Evolutionary conservation across 2,113 vertebrate genomes (phyloP).

Genomic region (Sorex fumeus): DNA sequence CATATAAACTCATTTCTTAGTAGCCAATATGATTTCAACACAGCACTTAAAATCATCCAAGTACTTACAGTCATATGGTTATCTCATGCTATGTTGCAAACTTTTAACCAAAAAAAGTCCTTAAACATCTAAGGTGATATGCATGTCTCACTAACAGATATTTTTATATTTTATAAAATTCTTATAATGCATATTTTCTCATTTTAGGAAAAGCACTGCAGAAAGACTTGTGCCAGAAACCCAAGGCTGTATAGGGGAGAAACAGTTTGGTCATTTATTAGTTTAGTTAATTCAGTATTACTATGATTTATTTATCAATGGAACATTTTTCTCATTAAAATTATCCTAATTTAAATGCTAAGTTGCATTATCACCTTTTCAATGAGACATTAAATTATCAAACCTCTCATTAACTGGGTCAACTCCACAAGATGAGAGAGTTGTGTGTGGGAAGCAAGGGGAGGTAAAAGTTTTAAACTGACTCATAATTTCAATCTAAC

Average conservation of each 20-base stretch:
- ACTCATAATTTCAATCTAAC: neutral
- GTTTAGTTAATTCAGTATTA: neutral
- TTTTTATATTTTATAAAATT: neutral
- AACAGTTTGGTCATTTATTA: neutral
- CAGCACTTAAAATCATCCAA: neutral
- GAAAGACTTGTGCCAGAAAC: neutral
- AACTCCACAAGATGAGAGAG: neutral
- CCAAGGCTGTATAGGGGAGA: neutral
- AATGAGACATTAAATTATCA: neutral
- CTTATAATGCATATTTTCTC: neutral
- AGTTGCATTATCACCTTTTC: neutral
- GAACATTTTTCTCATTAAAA: neutral
- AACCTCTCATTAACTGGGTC: neutral
- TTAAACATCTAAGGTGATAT: neutral
- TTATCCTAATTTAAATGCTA: neutral
- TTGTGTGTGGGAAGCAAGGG: neutral
- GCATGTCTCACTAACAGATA: neutral
- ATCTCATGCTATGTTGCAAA: neutral
- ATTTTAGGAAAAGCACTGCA: neutral
- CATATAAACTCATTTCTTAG: slow-evolving; percentile 1
- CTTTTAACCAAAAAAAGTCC: neutral
- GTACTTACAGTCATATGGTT: neutral
- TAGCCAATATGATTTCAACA: neutral
- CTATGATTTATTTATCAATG: neutral
- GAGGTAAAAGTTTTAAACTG: neutral